Evolutionary conservation across 2,113 vertebrate species (phyloP).

Genomic region (Lampris incognitus): DNA sequence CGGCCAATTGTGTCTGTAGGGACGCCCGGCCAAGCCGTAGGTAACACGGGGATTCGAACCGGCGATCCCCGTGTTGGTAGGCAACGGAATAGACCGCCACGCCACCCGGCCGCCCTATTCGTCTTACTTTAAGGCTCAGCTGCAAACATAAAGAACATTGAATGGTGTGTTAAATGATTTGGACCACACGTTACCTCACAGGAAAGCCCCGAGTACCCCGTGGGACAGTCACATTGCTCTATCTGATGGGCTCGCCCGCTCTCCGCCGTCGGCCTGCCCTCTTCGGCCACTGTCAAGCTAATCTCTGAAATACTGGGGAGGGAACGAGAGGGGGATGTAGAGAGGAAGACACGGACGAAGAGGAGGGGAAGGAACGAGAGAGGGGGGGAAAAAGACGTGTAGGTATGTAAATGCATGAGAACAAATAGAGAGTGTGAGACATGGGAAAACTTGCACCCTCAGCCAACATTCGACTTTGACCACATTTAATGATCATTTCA

Average conservation of each 20-base stretch:
- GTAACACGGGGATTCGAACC: no score
- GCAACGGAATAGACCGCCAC: no score
- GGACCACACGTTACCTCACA: constrained; percentile 87
- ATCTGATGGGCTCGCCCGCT: constrained; percentile 87
- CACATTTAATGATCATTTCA: no score
- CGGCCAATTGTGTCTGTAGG: no score
- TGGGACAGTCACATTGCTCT: constrained; percentile 91
- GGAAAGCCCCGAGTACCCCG: constrained; percentile 92
- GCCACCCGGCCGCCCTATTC: no score
- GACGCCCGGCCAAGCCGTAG: no score
- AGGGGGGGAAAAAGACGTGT: background rate
- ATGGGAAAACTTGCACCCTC: no score
- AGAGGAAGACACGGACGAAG: background rate
- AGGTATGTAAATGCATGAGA: background rate
- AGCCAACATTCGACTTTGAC: no score
- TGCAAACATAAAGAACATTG: no score
- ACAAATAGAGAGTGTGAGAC: no score
- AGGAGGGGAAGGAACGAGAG: background rate
- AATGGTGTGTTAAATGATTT: background rate
- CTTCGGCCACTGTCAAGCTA: constrained; percentile 89
- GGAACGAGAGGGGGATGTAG: constrained; percentile 8
- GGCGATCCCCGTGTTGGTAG: no score
- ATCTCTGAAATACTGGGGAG: constrained; percentile 93
- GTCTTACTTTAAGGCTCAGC: no score
- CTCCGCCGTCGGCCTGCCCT: constrained; percentile 76